Evolutionary conservation across 2,113 vertebrate species (phyloP).

Genomic region (Eubucco bourcierii): DNA sequence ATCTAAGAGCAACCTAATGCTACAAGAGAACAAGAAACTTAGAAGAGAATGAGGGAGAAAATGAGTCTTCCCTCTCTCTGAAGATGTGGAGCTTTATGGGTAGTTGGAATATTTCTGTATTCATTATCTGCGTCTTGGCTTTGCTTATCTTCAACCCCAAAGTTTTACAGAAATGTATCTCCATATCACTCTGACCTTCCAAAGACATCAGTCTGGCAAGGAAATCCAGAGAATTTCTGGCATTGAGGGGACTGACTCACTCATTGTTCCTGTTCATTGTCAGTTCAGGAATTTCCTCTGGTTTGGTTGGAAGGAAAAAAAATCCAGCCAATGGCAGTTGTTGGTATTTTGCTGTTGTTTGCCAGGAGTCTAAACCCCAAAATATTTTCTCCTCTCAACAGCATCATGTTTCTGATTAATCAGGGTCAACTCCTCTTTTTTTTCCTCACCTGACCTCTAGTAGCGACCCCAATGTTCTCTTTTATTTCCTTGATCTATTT

Average conservation of each 20-base stretch:
- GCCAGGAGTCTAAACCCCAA: constrained; percentile 41
- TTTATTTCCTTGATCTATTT: constrained; percentile 63
- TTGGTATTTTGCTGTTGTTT: constrained; percentile 46
- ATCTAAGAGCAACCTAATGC: not conserved
- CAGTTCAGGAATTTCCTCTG: constrained; percentile 73
- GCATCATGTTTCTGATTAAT: constrained; percentile 40
- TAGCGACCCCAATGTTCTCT: constrained; percentile 50
- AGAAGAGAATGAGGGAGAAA: not conserved
- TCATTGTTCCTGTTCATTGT: constrained; percentile 68
- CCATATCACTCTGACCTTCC: constrained; percentile 40
- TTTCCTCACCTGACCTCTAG: not conserved
- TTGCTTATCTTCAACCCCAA: constrained; percentile 23
- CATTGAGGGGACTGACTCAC: constrained; percentile 60
- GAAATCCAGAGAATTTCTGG: constrained; percentile 71
- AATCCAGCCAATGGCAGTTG: constrained; percentile 28
- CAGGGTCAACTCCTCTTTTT: constrained; percentile 54
- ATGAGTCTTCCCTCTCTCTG: not conserved
- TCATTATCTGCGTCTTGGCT: constrained; percentile 42
- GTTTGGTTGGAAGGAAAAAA: constrained; percentile 64
- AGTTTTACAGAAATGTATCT: constrained; percentile 52
- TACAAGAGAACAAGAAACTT: not conserved
- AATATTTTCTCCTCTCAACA: constrained; percentile 57
- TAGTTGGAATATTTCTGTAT: constrained; percentile 31
- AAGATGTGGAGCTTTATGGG: not conserved
- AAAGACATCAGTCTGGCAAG: constrained; percentile 50